Conservation (phyloP, 1,140 invertebrate species). For the Stegodyphus dumicola region DNA sequence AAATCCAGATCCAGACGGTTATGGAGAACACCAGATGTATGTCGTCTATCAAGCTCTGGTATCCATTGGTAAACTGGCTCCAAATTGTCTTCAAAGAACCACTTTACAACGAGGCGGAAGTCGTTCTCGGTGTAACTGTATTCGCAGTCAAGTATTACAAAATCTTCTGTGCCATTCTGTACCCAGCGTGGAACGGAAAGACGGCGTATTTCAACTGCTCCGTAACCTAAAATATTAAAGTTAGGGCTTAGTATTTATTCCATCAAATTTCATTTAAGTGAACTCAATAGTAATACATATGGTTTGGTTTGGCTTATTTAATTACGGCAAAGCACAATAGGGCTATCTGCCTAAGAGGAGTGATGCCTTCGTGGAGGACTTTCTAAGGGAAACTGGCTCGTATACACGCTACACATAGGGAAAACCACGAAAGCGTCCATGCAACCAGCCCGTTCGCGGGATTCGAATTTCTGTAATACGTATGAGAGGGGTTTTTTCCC, state of each 20-base stretch:
- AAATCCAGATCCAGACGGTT: conserved; percentile 79
- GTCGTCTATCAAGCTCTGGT: conserved; percentile 72
- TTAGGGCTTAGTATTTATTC: background rate
- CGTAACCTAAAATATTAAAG: background rate
- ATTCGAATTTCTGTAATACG: no score
- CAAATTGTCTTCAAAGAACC: conserved; percentile 78
- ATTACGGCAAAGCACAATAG: no score
- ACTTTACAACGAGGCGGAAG: conserved; percentile 78
- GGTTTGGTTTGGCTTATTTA: no score
- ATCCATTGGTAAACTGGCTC: conserved; percentile 84
- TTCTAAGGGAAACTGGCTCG: no score
- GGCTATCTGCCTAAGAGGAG: no score
- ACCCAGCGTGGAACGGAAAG: conserved; percentile 77
- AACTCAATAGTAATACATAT: no score
- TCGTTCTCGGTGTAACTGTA: conserved; percentile 74
- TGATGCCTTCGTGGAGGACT: no score
- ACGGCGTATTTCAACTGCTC: conserved; percentile 74
- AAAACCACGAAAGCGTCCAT: no score
- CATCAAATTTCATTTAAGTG: no score
- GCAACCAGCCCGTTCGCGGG: no score
- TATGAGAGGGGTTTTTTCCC: no score
- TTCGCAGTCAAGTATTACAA: conserved; percentile 81
- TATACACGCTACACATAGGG: no score
- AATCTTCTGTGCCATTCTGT: conserved; percentile 74
- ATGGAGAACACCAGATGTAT: conserved; percentile 74